phyloP scores from a whole-genome alignment of 1,140 invertebrate genomes.

The Sarcophaga bullata region DNA sequence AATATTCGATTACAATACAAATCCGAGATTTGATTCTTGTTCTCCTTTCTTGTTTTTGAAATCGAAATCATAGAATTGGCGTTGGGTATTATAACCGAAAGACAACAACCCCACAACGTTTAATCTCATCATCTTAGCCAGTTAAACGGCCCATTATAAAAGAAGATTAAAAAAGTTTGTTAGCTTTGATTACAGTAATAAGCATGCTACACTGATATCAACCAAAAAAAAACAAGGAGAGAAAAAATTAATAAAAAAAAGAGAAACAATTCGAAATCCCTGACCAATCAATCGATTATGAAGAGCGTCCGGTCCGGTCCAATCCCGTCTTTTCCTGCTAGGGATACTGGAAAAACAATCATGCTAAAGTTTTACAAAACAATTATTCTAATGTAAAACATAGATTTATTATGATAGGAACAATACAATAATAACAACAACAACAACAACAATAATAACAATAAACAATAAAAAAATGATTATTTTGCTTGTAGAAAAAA shows the following conservation, averaged over 20 bases:
- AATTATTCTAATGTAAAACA: constrained; percentile 19
- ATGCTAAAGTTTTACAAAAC: constrained; percentile 11
- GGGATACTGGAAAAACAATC: neutral
- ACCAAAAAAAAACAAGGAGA: neutral
- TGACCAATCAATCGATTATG: neutral
- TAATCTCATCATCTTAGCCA: constrained; percentile 33
- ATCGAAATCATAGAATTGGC: neutral
- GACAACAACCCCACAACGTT: too few species aligned
- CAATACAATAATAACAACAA: neutral
- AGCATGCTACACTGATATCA: constrained; percentile 21
- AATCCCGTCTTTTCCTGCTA: too few species aligned
- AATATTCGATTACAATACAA: constrained; percentile 29
- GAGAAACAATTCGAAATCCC: neutral
- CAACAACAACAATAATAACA: too few species aligned
- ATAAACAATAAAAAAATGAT: too few species aligned
- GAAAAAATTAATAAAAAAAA: neutral
- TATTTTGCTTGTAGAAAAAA: too few species aligned
- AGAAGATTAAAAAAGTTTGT: constrained; percentile 41
- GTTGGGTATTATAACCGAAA: neutral
- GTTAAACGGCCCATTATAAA: constrained; percentile 28
- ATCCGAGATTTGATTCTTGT: constrained; percentile 13
- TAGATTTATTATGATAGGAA: neutral
- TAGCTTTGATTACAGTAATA: constrained; percentile 36
- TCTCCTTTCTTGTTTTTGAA: neutral
- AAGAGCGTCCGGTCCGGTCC: neutral